phyloP scores from a whole-genome alignment of 2,888 invertebrate species.

The Drosophila lutescens region DNA sequence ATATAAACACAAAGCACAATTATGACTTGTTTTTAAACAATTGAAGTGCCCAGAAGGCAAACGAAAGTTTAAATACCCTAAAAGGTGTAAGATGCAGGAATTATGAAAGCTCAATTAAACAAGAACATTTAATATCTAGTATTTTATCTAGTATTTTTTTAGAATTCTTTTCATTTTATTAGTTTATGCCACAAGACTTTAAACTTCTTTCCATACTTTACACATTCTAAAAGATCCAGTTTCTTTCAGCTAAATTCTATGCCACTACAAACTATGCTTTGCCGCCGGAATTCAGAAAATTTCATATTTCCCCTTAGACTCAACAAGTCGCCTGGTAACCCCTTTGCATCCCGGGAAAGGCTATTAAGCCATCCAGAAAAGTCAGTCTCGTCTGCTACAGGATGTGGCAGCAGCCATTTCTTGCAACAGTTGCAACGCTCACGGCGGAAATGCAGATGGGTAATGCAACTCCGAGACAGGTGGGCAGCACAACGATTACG shows the following conservation, averaged over 20 bases:
- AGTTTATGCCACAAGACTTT: not conserved
- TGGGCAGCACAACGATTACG: conserved; percentile 35
- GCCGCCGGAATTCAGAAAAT: conserved; percentile 12
- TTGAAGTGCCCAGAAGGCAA: conserved; percentile 21
- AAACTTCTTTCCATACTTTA: not conserved
- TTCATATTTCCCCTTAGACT: conserved; percentile 10
- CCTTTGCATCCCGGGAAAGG: conserved; percentile 9
- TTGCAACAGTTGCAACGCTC: conserved; percentile 34
- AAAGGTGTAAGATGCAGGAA: not conserved
- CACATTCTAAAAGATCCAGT: not conserved
- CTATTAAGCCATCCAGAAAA: conserved; percentile 36
- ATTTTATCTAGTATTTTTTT: not conserved
- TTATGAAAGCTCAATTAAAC: not conserved
- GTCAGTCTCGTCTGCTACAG: conserved; percentile 22
- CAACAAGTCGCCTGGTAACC: conserved; percentile 19
- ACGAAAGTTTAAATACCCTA: conserved; percentile 18
- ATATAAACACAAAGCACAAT: conserved; percentile 54
- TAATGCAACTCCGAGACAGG: conserved; percentile 35
- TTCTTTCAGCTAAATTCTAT: not conserved
- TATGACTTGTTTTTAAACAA: conserved; percentile 40
- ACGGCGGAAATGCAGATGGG: conserved; percentile 47
- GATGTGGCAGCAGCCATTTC: conserved; percentile 36
- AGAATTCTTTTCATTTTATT: not conserved
- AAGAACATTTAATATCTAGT: not conserved
- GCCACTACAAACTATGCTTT: not conserved